Evolutionary conservation across 2,888 invertebrate genomes (phyloP).

Genomic region (Caenorhabditis drosophilae): DNA sequence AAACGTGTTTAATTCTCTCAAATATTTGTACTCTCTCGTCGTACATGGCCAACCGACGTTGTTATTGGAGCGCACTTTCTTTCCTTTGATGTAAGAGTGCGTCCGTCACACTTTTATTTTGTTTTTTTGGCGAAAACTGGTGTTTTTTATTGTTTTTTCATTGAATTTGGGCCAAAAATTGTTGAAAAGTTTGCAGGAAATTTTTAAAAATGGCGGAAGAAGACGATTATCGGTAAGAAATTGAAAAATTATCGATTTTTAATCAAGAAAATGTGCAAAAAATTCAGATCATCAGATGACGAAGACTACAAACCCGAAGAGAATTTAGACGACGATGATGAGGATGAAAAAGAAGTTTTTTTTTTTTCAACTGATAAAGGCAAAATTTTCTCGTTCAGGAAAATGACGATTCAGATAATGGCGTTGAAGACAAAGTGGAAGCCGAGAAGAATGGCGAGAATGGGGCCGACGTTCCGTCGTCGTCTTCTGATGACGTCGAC

Average conservation of each 20-base stretch:
- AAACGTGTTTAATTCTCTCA: too few relatives aligned
- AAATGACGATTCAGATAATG: slow-evolving; percentile 17
- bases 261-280: not conserved
- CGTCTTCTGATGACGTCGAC: slow-evolving; percentile 15
- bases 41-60: too few relatives aligned
- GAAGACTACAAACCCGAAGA: slow-evolving; percentile 36
- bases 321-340: slow-evolving; percentile 13
- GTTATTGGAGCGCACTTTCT: too few relatives aligned
- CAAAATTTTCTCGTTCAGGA: slow-evolving; percentile 5
- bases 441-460: slow-evolving; percentile 10
- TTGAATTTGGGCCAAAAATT: too few relatives aligned
- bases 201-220: not conserved
- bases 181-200: too few relatives aligned
- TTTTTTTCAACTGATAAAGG: slow-evolving; percentile 2
- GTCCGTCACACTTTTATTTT: too few relatives aligned
- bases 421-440: slow-evolving; percentile 13
- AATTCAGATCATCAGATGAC: slow-evolving; percentile 21
- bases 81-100: too few relatives aligned
- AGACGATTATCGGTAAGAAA: not conserved
- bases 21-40: too few relatives aligned
- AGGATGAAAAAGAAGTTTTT: slow-evolving; percentile 8
- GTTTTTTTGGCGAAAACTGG: too few relatives aligned
- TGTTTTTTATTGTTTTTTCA: not conserved
- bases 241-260: not conserved
- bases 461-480: not conserved